Evolutionary conservation across 2,113 vertebrate genomes (phyloP), one percentile per base, ranked within the genome.

Genomic region (Myotis davidii): DNA sequence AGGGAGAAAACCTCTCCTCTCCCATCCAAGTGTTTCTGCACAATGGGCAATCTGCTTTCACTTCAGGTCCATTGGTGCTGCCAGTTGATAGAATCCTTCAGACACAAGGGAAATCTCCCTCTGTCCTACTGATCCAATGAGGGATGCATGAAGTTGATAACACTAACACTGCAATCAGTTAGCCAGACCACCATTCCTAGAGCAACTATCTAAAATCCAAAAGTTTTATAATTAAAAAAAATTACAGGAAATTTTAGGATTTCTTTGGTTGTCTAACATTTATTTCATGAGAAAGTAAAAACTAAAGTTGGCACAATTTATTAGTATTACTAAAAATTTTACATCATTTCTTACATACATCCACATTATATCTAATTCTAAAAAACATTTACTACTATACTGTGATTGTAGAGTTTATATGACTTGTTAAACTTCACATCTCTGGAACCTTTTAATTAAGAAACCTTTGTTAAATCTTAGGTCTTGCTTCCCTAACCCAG

Each of bases 1-100:
- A 61, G 8, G 32, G 16, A 94, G 20, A 88, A 9, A 94, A 86
- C 95, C 10, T n/a, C 70, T 54, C 32, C 48, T 94, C 45, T 92
- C 14, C 23, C 34, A 17, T 88, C 29, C 69, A 70, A 83, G 6
- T 77, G 39, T 64, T 54, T 64, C 52, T 42, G 37, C 25, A 70
- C 50, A 74, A 34, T 14, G n/a, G 9, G 21, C 17, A 81, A 87
- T 48, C 0, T 77, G 76, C 65, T 25, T 95, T 96, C 50, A 76
- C 6, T 67, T 69, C 70, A 65, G 9, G 56, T 39, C 34, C 50
- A 65, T 29, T 3, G 37, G 17, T 56, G 2, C 5, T 52, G 8
- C 39, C 88, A 73, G 18, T 18, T 29, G 12, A 85, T 3, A 79
- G 32, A 27, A 27, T 67, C 37, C 64, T 83, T 72, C 29, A 23